Base-by-base conservation (phyloP, 2,113 vertebrate genomes). In the Eleginops maclovinus region DNA sequence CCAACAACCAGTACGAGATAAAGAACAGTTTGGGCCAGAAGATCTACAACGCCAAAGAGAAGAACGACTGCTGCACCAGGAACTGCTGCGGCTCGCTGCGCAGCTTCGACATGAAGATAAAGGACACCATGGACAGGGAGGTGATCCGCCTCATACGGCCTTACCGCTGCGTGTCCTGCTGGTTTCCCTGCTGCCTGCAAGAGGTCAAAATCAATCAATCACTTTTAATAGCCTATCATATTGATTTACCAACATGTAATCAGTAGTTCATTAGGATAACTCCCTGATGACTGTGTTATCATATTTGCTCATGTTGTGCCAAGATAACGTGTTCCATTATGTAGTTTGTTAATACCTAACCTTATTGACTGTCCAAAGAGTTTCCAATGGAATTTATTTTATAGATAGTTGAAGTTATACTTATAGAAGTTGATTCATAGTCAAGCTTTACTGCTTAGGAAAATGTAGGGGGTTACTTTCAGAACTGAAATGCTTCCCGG, bases 101-200 rank as follows among this genome's bases (percentile, higher is more conserved):
- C 56, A 97, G 96, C 56, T 96, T 97, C 16, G 94, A 96, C 75
- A 94, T 98, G 88, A 95, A 95, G 46, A 93, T 98, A 78, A 95
- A 95, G 24, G 96, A 98, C 88, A 91, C 92, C 69, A 36, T 13
- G 4, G 96, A 96, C 65, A 88, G 94, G 0, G 96, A 97, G 80
- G 96, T 98, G 91, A 94, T 98, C 65, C 96, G 94, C 7, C 89
- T 97, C 36, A 87, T 96, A 9, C 93, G 97, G 4, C 96, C 97
- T 6, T 95, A 92, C 64, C 96, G 95, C 77, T 98, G 96, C 28
- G 95, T 92, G 49, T 95, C 95, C 84, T 94, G 96, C 92, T 96
- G 96, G 91, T 98, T 93, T n/a, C 96, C 96, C 28, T 97, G 96
- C 80, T 97, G 91, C 84, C 81, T 97, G 62, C 97, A 98, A 90